Evolutionary conservation across 1,140 invertebrate genomes (phyloP), one percentile per base, ranked within the genome.

Genomic region (Triops cancriformis): DNA sequence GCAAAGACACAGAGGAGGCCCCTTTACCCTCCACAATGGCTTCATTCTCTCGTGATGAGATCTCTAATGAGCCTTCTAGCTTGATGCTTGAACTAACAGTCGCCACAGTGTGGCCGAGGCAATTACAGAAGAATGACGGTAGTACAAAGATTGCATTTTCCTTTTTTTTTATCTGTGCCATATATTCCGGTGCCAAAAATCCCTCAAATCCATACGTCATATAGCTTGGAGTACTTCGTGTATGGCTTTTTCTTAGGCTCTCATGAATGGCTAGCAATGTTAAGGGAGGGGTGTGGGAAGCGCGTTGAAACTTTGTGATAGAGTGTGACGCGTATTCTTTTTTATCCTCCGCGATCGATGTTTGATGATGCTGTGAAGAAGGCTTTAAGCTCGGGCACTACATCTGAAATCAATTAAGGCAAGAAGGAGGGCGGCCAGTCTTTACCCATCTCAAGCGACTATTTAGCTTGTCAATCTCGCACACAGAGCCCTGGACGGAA

Each of bases 401-500:
- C 51, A 64, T 64, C 51, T 64, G 51, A 64, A 64, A 64, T 64
- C 51, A 64, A 64, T 64, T 64, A 64, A 64, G 51, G 51, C 51
- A 64, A 64, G 51, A 18, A 64, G 51, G 51, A 37, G 31, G 51
- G 51, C 51, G 51, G 51, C 10, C 51, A 64, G 51, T 64, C 51
- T 64, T 64, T 64, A 64, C 51, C 51, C 51, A 64, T 64, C 51
- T 9, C 51, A 64, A 64, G 51, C 51, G 51, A 64, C 51, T 64
- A 64, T 64, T 64, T 64, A 64, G 51, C 51, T 64, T 64, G 51
- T 64, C 82, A 64, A 64, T 64, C 51, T 64, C 23, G 51, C 51
- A 64, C 51, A 64, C 14, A 64, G 31, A 37, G 51, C 23, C 51
- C 23, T 18, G 51, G 23, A 23, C 14, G 51, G 14, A 64, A 64